Conservation (phyloP, 1,140 invertebrate species). For the Pseudomyrmex concolor region DNA sequence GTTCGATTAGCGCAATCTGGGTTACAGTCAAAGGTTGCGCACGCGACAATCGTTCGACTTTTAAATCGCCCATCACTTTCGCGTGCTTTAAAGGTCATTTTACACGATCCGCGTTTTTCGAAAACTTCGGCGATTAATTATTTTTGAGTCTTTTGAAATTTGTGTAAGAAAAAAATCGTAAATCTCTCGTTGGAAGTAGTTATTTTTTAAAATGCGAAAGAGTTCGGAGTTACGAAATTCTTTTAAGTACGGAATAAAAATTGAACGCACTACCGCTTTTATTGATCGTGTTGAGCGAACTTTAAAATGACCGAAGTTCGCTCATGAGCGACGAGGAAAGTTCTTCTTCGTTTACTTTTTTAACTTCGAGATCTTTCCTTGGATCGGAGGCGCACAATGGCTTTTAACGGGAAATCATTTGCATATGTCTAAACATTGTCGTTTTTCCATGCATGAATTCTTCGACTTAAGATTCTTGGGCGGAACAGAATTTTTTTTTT, state of each 20-base stretch:
- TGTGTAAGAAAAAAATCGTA: no score
- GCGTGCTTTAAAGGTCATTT: slow-evolving; percentile 7
- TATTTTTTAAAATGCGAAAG: not conserved
- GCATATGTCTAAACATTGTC: slow-evolving; percentile 60
- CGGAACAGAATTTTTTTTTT: not conserved
- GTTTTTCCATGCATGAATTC: slow-evolving; percentile 67
- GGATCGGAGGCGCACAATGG: slow-evolving; percentile 26
- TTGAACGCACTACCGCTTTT: not conserved
- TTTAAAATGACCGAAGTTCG: slow-evolving; percentile 34
- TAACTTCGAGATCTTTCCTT: not conserved
- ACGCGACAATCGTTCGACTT: slow-evolving; percentile 74
- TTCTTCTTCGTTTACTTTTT: slow-evolving; percentile 61
- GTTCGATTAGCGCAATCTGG: slow-evolving; percentile 79
- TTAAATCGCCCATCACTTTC: slow-evolving; percentile 70
- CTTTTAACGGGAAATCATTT: slow-evolving; percentile 73
- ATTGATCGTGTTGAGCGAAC: slow-evolving; percentile 22
- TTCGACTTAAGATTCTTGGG: slow-evolving; percentile 57
- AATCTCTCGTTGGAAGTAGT: not conserved
- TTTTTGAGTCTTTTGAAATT: no score
- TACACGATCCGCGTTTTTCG: not conserved
- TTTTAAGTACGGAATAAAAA: no score
- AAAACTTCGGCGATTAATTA: not conserved
- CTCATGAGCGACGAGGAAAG: slow-evolving; percentile 49
- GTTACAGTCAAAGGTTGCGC: slow-evolving; percentile 67
- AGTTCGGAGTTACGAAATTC: not conserved